Evolutionary conservation across 2,113 vertebrate species (phyloP).

Genomic region (Kobus ellipsiprymnus): DNA sequence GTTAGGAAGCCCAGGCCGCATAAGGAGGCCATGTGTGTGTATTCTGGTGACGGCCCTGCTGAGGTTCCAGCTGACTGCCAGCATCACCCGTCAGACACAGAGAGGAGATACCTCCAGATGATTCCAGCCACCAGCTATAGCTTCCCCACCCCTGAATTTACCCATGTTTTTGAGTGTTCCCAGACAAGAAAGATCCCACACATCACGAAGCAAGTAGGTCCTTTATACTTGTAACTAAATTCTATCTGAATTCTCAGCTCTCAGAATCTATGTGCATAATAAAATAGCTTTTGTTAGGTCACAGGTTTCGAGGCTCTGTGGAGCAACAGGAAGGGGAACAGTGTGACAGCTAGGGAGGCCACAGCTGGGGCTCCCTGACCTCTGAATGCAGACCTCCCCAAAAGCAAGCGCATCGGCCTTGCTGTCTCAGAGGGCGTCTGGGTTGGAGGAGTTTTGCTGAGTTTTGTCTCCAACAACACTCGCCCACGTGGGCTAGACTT

Average conservation of each 20-base stretch:
- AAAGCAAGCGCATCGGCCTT: neutral
- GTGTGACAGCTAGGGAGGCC: neutral
- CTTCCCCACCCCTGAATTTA: neutral
- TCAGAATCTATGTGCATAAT: neutral
- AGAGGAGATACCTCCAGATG: neutral
- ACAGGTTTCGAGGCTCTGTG: neutral
- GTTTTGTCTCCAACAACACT: neutral
- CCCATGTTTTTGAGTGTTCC: neutral
- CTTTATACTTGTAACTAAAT: neutral
- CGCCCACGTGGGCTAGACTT: neutral
- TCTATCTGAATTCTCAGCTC: neutral
- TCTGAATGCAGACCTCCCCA: neutral
- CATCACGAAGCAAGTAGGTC: neutral
- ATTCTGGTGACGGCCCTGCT: neutral
- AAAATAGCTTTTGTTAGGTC: neutral
- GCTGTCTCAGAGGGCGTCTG: neutral
- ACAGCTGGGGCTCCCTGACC: neutral
- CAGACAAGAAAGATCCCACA: neutral
- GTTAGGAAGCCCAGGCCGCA: neutral
- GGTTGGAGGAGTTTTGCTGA: neutral
- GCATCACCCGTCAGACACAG: neutral
- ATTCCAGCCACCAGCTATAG: neutral
- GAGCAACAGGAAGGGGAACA: rapidly evolving
- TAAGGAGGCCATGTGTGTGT: neutral
- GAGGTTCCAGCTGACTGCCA: neutral